phyloP scores from a whole-genome alignment of 2,888 invertebrate species.

The Craniophora ligustri region DNA sequence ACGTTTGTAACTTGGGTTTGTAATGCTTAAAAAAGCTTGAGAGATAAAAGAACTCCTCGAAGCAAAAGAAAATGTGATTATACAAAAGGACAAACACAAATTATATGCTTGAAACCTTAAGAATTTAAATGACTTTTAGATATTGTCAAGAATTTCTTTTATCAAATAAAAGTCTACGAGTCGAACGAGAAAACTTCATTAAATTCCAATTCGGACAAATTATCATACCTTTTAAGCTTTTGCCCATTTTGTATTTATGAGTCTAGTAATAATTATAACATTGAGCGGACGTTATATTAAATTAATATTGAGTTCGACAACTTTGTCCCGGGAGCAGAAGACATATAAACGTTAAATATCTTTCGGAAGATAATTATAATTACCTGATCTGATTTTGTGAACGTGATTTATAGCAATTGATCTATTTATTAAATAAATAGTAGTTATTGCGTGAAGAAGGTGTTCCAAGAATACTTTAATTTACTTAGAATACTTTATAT shows the following conservation, averaged over 20 bases:
- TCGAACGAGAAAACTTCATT: slow-evolving; percentile 40
- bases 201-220: slow-evolving; percentile 42
- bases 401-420: background rate
- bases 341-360: too few relatives aligned
- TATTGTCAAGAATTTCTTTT: slow-evolving; percentile 33
- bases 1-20: slow-evolving; percentile 9
- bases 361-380: too few relatives aligned
- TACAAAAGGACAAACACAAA: slow-evolving; percentile 37
- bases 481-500: too few relatives aligned
- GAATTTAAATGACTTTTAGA: slow-evolving; percentile 35
- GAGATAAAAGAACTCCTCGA: slow-evolving; percentile 27
- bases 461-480: background rate
- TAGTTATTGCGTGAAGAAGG: too few relatives aligned
- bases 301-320: slow-evolving; percentile 9
- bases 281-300: slow-evolving; percentile 17
- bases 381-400: too few relatives aligned
- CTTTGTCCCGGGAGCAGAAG: background rate
- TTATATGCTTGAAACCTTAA: slow-evolving; percentile 22
- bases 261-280: slow-evolving; percentile 38
- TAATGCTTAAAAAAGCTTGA: slow-evolving; percentile 23
- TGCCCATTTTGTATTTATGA: slow-evolving; percentile 27
- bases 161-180: slow-evolving; percentile 28
- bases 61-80: slow-evolving; percentile 41
- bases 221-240: slow-evolving; percentile 41
- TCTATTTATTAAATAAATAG: background rate